Evolutionary conservation across 2,113 vertebrate genomes (phyloP).

Genomic region (Corapipo altera): DNA sequence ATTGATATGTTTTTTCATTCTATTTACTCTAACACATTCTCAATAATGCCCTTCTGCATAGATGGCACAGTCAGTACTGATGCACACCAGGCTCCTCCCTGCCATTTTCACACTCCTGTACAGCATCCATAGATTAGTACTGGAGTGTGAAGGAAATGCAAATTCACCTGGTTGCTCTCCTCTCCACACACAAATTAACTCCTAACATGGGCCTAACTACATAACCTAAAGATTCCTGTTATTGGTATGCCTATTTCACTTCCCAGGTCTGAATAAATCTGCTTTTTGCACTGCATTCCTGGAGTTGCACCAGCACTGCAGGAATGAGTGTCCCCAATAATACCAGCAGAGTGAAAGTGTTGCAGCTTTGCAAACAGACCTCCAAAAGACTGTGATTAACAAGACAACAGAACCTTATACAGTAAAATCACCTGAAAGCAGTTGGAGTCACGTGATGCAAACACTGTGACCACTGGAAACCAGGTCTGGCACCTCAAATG

Average conservation of each 20-base stretch:
- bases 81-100: not conserved
- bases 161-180: not conserved
- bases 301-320: not conserved
- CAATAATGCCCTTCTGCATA: not conserved
- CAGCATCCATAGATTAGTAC: not conserved
- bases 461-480: fast-evolving
- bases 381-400: not conserved
- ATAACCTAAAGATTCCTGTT: not conserved
- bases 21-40: not conserved
- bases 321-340: not conserved
- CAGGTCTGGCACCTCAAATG: fast-evolving
- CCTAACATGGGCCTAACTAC: not conserved
- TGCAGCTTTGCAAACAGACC: not conserved
- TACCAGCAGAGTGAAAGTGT: not conserved
- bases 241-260: not conserved
- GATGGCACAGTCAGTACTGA: not conserved
- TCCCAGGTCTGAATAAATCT: not conserved
- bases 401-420: not conserved
- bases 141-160: not conserved
- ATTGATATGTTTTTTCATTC: not conserved
- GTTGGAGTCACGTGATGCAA: not conserved
- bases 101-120: not conserved
- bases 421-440: not conserved
- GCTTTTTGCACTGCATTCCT: not conserved
- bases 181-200: not conserved